Evolutionary conservation across 2,888 invertebrate species (phyloP), one percentile per base, ranked within the genome.

Genomic region (Graphium colonna): DNA sequence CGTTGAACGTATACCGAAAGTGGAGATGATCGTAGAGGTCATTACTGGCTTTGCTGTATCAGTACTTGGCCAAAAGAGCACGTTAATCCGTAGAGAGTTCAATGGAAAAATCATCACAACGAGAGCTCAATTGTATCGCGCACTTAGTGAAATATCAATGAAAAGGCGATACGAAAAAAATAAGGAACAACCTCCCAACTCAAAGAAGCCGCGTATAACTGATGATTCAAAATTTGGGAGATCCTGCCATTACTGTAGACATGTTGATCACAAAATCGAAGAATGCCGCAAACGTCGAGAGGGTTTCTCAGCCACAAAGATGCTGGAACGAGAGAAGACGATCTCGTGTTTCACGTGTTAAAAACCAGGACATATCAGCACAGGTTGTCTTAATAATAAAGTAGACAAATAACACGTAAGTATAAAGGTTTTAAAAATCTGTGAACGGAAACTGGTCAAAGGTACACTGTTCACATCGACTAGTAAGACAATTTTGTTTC

Each of bases 271-370:
- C 38, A 55, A 38, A n/a, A 41, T 48, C 1, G 36, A 39, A 13
- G 60, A 62, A 12, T 60, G 56, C 17, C 50, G 55, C 8, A 58
- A 49, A 28, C 46, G 44, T 4, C 47, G 55, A 0, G 51, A 48
- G 0, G 13, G 21, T 26, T 9, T 49, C 33, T 4, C 33, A 33
- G 33, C 33, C 10, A 33, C 33, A 9, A 33, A 33, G 9, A 33
- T 9, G 2, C 33, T 2, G 33, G 33, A 33, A 9, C 33, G 3
- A 5, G 33, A 33, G 33, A 33, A 8, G 33, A 33, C 33, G 9
- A 12, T 33, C 3, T n/a, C 33, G 33, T 33, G 33, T 9, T 33
- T 5, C 33, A 33, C 33, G 12, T 33, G 33, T 33, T 12, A 5
- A 33, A 33, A 5, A 9, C 33, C 33, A 12, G 33, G 33, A 33